phyloP scores from a whole-genome alignment of 1,140 invertebrate species.

The Bombus pascuorum region DNA sequence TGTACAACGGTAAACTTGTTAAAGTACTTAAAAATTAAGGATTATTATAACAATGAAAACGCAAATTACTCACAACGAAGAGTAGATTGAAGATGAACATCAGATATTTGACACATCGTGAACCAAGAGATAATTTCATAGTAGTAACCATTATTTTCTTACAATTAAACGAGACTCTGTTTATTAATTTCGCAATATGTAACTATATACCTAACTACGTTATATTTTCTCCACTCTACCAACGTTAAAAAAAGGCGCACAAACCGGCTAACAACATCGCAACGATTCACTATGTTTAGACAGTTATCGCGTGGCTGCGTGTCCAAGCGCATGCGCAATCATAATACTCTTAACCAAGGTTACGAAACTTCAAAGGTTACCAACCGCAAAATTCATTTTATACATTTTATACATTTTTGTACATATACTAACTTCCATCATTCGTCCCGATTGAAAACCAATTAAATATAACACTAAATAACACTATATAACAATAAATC shows the following conservation, averaged over 20 bases:
- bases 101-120: conserved; percentile 85
- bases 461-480: background rate
- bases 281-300: conserved; percentile 32
- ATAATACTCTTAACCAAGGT: conserved; percentile 23
- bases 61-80: conserved; percentile 85
- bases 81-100: conserved; percentile 87
- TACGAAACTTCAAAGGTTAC: conserved; percentile 48
- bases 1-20: too few species aligned
- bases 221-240: background rate
- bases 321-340: background rate
- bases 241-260: conserved; percentile 29
- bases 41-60: background rate
- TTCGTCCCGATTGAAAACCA: background rate
- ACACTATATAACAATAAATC: too few species aligned
- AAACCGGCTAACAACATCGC: conserved; percentile 51
- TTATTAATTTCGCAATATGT: background rate
- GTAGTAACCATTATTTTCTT: conserved; percentile 63
- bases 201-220: background rate
- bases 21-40: too few species aligned
- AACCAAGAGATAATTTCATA: conserved; percentile 78
- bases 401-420: background rate
- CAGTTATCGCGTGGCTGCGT: conserved; percentile 35
- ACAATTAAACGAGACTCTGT: background rate
- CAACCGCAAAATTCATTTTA: conserved; percentile 9
- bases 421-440: background rate